Percentiles rank a stretch among this genome's conserved stretches.
Conservation (phyloP, 2,888 invertebrate genomes). For the Cistogaster globosa region DNA sequence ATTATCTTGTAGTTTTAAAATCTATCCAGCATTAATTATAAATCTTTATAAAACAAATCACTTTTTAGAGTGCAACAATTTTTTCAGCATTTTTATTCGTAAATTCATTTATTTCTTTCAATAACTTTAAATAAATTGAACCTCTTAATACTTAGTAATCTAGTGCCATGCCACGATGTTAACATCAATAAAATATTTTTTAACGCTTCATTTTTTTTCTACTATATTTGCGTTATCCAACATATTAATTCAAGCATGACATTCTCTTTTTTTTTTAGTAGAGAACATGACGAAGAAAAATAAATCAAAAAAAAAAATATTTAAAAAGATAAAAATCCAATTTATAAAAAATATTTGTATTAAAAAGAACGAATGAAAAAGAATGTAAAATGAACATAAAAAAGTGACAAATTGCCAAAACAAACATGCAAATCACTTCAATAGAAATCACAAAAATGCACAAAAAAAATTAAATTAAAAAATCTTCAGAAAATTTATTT, state of each 20-base stretch:
- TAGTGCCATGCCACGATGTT: neutral
- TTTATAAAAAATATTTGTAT: neutral
- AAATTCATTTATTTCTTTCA: no score
- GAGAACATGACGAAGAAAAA: slow-evolving; percentile 2
- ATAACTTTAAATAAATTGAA: neutral
- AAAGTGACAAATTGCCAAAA: slow-evolving; percentile 41
- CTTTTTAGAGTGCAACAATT: no score
- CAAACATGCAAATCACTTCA: slow-evolving; percentile 60
- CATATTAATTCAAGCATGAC: slow-evolving; percentile 26
- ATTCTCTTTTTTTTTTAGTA: neutral
- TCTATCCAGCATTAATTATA: no score
- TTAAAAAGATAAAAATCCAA: slow-evolving; percentile 2
- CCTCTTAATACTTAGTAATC: neutral
- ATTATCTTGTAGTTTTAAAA: no score
- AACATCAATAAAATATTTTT: slow-evolving; percentile 22
- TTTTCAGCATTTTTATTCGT: no score
- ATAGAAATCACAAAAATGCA: slow-evolving; percentile 4
- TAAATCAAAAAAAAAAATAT: neutral
- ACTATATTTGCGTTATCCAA: slow-evolving; percentile 5
- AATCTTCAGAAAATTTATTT: slow-evolving; percentile 27
- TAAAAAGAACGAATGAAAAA: neutral
- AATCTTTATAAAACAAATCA: no score
- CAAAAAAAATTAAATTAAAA: neutral
- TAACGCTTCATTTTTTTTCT: slow-evolving; percentile 7
- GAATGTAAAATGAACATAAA: slow-evolving; percentile 41